Conservation (phyloP, 2,797 vertebrate genomes). For the Leucoraja ocellata region DNA sequence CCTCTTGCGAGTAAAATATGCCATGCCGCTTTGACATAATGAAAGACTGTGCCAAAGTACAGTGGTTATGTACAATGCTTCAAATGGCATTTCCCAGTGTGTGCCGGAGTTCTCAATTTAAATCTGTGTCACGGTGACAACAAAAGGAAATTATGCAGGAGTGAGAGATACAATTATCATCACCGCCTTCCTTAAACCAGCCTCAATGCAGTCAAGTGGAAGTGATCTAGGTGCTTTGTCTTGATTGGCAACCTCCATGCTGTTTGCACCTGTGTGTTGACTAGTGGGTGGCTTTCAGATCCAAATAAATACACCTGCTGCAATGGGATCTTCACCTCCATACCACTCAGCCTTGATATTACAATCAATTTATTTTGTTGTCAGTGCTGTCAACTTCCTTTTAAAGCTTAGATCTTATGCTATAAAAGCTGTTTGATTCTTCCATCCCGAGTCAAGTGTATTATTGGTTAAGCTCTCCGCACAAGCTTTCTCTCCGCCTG, state of each 20-base stretch:
- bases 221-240: neutral
- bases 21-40: neutral
- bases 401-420: neutral
- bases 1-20: constrained; percentile 3
- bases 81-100: neutral
- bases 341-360: neutral
- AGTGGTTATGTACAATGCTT: neutral
- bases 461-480: neutral
- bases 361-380: neutral
- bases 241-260: neutral
- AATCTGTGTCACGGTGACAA: neutral
- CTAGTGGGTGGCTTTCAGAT: neutral
- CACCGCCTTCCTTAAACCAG: neutral
- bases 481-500: neutral
- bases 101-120: neutral
- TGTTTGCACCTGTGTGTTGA: neutral
- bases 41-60: constrained; percentile 13
- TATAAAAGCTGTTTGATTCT: constrained; percentile 4
- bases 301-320: neutral
- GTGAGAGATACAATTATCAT: neutral
- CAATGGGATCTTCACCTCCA: neutral
- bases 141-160: neutral
- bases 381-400: neutral
- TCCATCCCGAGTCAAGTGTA: neutral
- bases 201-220: neutral